Conservation (phyloP, 2,888 invertebrate genomes). For the Cephus runcator region DNA sequence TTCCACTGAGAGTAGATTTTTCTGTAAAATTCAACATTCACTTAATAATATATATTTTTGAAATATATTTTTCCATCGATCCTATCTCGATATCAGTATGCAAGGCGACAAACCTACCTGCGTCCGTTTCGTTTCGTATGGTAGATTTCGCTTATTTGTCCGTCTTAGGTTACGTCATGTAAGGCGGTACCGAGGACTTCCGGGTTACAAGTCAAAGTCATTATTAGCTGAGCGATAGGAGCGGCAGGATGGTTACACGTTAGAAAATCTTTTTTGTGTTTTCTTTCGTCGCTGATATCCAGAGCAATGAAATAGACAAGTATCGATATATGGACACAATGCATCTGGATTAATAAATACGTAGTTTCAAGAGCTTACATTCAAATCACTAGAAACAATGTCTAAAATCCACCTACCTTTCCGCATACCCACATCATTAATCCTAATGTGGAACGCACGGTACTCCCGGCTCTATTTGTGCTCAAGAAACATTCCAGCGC, state of each 20-base stretch:
- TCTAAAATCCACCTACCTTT: background rate
- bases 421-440: background rate
- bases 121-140: background rate
- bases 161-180: background rate
- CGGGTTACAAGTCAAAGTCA: slow-evolving; percentile 36
- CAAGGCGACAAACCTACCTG: background rate
- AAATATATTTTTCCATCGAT: background rate
- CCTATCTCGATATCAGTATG: background rate
- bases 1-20: background rate
- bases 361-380: background rate
- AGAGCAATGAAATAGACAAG: too few species aligned
- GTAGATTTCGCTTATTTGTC: background rate
- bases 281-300: too few species aligned
- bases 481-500: background rate
- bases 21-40: background rate
- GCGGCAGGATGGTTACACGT: background rate
- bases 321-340: too few species aligned
- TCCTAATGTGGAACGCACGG: background rate
- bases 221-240: slow-evolving; percentile 10
- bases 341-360: background rate
- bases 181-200: slow-evolving; percentile 29
- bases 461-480: background rate
- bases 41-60: background rate
- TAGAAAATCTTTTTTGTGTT: background rate
- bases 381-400: background rate